Conservation (phyloP, 2,888 invertebrate species). For the Smittia aterrima region DNA sequence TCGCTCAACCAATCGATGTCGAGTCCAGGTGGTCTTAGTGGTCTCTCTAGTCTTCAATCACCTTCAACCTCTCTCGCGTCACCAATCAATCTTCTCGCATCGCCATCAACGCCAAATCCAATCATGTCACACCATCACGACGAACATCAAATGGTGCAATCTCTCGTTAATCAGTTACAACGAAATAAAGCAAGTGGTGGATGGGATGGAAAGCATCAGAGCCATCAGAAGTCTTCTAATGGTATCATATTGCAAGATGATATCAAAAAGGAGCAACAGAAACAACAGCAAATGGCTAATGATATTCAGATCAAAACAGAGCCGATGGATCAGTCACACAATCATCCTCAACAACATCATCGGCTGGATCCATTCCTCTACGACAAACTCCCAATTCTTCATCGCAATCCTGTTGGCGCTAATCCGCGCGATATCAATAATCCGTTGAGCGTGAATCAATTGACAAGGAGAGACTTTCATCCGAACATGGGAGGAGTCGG, state of each 20-base stretch:
- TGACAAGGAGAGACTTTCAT: conserved; percentile 63
- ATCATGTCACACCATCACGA: conserved; percentile 41
- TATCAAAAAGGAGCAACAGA: neutral
- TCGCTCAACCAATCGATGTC: conserved; percentile 60
- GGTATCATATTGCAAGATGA: neutral
- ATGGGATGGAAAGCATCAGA: conserved; percentile 13
- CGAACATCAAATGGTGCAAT: conserved; percentile 41
- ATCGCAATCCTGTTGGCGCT: conserved; percentile 82
- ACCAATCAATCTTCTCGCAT: conserved; percentile 70
- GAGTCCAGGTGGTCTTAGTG: conserved; percentile 65
- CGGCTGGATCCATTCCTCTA: conserved; percentile 48
- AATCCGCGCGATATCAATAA: conserved; percentile 91
- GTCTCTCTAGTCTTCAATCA: conserved; percentile 66
- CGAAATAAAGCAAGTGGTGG: neutral
- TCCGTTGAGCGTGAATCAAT: conserved; percentile 85
- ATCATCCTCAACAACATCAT: conserved; percentile 17
- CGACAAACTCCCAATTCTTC: conserved; percentile 46
- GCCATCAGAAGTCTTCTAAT: conserved; percentile 4
- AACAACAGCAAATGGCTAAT: neutral
- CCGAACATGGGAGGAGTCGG: neutral
- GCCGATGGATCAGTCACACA: conserved; percentile 21
- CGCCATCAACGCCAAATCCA: conserved; percentile 56
- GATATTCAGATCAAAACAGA: conserved; percentile 36
- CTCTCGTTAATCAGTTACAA: neutral
- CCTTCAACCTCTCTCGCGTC: conserved; percentile 74